These are phyloP conservation scores for Phoebastria nigripes DNA, from an alignment of 2,797 vertebrate species.

Conservation along the genomic window DNA sequence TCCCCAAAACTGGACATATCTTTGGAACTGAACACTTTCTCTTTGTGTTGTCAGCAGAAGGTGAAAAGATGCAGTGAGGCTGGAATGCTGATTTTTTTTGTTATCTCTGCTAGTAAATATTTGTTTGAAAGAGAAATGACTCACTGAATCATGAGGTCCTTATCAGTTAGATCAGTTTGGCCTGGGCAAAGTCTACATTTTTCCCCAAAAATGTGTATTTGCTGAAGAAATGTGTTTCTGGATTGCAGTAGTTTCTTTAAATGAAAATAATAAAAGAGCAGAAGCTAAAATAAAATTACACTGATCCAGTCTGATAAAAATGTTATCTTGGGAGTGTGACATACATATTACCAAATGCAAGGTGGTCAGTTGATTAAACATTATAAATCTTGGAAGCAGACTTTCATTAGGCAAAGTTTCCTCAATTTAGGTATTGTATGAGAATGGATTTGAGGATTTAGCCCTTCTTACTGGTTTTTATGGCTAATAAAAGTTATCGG, in stretches of 20 bases:
- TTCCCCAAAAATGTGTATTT: conserved; percentile 40
- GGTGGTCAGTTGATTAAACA: rapidly evolving
- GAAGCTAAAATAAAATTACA: not conserved
- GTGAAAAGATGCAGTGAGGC: conserved; percentile 51
- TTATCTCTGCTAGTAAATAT: conserved; percentile 78
- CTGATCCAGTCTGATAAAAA: not conserved
- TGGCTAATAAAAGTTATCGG: not conserved
- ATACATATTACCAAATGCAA: not conserved
- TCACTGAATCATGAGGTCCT: conserved; percentile 67
- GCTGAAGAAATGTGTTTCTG: conserved; percentile 20
- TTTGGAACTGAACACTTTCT: conserved; percentile 7
- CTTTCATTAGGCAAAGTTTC: not conserved
- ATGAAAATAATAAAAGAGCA: not conserved
- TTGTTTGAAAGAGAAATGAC: conserved; percentile 73
- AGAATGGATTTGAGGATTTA: not conserved
- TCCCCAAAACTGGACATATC: not conserved
- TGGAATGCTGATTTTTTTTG: conserved; percentile 58
- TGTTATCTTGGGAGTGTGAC: not conserved
- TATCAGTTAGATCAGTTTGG: conserved; percentile 69
- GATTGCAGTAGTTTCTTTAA: conserved; percentile 8
- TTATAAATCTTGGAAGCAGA: not conserved
- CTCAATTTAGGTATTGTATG: not conserved
- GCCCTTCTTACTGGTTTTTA: not conserved
- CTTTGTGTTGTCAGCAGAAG: conserved; percentile 41
- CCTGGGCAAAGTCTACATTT: conserved; percentile 61